Evolutionary conservation across 2,888 invertebrate species (phyloP), one percentile per base, ranked within the genome.

Genomic region (Caenorhabditis drosophilae): DNA sequence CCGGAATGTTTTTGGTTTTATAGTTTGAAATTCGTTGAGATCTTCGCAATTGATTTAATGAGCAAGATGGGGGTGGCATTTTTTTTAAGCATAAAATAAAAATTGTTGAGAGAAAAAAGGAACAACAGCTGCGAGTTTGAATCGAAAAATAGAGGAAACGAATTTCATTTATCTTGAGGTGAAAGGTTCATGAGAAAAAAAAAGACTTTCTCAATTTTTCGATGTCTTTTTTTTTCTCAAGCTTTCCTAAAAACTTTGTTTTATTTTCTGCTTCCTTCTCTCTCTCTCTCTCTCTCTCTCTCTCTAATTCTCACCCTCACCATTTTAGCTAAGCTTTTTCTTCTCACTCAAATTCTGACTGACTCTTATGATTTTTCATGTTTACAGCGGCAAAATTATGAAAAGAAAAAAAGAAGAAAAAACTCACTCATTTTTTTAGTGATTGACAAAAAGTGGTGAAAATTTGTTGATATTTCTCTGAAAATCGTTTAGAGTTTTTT

Each of bases 131-230:
- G 35, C 22, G 40, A 41, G 40, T 22, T 26, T 38, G 18, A 18
- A 25, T 23, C 23, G 44, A 44, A 20, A 9, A 22, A 11, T 23
- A 11, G 34, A 23, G 23, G 23, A 42, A 44, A 23, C 27, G 31
- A 31, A 16, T 18, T 9, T 6, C 9, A 40, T 26, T 31, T 52
- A 35, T 47, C 45, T 7, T 27, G n/a, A 15, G 31, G 34, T 16
- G 18, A 20, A 31, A 20, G 27, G 22, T 41, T 7, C 9, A 11
- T 16, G 15, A 11, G 16, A 41, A 26, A 40, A 20, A 18, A 38
- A 38, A 2, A 16, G 31, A 47, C 48, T 54, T 41, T 48, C 54
- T 38, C 46, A 50, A 48, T 51, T 42, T 40, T 9, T 25, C 11
- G 23, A 25, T 42, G 4, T 54, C 35, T 49, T 53, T 42, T 54